Evolutionary conservation across 1,140 invertebrate genomes (phyloP).

Genomic region (Venustaconcha ellipsiformis): DNA sequence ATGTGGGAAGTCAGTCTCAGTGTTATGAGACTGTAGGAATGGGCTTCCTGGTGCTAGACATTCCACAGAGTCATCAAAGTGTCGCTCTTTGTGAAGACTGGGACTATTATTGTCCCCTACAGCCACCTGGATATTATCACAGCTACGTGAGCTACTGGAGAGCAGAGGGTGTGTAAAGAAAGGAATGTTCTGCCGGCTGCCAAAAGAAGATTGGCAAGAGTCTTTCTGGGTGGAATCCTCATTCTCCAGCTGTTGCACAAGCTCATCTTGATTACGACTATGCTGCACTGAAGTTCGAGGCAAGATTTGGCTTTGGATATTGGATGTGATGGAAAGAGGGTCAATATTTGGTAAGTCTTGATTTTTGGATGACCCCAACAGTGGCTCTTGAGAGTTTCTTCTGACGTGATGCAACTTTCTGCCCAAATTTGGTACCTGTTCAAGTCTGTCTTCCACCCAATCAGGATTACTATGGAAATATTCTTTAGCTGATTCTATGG

Average conservation of each 20-base stretch:
- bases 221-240: constrained; percentile 36
- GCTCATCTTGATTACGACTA: too few species aligned
- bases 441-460: constrained; percentile 62
- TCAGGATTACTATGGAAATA: constrained; percentile 57
- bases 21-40: too few species aligned
- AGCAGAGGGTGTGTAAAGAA: constrained; percentile 34
- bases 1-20: too few species aligned
- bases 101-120: background rate
- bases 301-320: constrained; percentile 31
- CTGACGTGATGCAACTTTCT: constrained; percentile 43
- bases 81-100: too few species aligned
- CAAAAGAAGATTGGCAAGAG: constrained; percentile 55
- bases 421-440: constrained; percentile 37
- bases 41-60: too few species aligned
- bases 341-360: constrained; percentile 2
- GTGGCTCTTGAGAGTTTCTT: constrained; percentile 54
- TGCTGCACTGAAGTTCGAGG: constrained; percentile 6
- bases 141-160: constrained; percentile 48
- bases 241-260: too few species aligned
- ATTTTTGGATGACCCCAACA: constrained; percentile 27
- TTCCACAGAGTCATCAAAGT: too few species aligned
- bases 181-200: constrained; percentile 43
- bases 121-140: constrained; percentile 45
- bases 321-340: too few species aligned
- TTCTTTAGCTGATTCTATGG: constrained; percentile 58